Conservation (phyloP, 2,797 vertebrate species). For the Chrosomus eos region DNA sequence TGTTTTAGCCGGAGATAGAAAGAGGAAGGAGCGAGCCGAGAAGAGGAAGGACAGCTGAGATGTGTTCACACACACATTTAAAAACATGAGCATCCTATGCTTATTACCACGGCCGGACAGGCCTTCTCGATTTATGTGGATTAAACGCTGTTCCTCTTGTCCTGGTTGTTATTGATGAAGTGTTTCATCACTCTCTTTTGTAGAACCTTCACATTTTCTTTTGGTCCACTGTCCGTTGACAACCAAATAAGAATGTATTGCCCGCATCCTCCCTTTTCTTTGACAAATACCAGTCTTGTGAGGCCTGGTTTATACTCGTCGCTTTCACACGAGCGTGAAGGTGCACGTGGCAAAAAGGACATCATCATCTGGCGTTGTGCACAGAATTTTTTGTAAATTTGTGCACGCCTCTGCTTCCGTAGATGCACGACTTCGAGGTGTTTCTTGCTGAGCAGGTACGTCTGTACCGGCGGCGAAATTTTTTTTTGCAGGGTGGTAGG, state of each 20-base stretch:
- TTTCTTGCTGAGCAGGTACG: too few relatives aligned
- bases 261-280: background rate
- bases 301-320: background rate
- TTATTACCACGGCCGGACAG: background rate
- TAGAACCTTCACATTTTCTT: constrained; percentile 15
- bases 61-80: constrained; percentile 17
- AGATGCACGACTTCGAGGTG: too few relatives aligned
- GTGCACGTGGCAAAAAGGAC: too few relatives aligned
- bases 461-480: too few relatives aligned
- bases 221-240: background rate
- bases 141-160: background rate
- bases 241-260: constrained; percentile 2
- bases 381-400: too few relatives aligned
- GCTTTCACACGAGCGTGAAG: background rate
- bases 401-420: too few relatives aligned
- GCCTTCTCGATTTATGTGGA: constrained; percentile 20
- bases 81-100: constrained; percentile 18
- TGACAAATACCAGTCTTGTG: background rate
- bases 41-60: constrained; percentile 29
- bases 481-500: too few relatives aligned
- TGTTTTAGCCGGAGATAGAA: constrained; percentile 23
- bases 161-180: constrained; percentile 10
- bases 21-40: background rate
- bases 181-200: constrained; percentile 13
- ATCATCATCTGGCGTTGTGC: too few relatives aligned